Evolutionary conservation across 2,113 vertebrate genomes (phyloP).

Genomic region (Pao palembangensis): DNA sequence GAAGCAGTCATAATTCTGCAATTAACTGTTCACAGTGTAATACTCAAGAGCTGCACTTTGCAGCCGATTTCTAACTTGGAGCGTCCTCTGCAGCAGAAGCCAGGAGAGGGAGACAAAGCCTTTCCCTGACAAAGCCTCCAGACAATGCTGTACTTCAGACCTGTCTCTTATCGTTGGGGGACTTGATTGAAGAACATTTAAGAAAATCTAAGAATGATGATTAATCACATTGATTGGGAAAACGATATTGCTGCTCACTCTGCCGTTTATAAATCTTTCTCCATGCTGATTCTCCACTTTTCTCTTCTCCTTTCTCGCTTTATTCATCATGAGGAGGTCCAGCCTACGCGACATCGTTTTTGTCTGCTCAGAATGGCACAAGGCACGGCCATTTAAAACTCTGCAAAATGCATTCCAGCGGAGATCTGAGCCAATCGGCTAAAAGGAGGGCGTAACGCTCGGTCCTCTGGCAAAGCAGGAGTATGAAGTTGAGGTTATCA

Average conservation of each 20-base stretch:
- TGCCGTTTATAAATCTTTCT: neutral
- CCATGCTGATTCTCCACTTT: neutral
- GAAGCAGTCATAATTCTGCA: neutral
- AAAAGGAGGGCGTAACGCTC: slow-evolving; percentile 57
- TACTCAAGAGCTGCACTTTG: neutral
- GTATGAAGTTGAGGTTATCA: slow-evolving; percentile 72
- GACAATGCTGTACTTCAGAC: neutral
- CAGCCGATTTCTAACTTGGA: neutral
- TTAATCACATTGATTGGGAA: no score
- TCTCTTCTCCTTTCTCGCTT: neutral
- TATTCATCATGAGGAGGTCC: slow-evolving; percentile 19
- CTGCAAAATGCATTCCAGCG: slow-evolving; percentile 56
- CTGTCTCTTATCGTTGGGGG: neutral
- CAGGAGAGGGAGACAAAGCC: slow-evolving; percentile 71
- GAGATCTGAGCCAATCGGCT: slow-evolving; percentile 62
- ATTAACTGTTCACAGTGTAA: no score
- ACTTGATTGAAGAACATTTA: neutral
- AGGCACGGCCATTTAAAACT: slow-evolving; percentile 54
- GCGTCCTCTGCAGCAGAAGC: neutral
- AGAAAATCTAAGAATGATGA: no score
- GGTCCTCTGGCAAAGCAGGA: slow-evolving; percentile 55
- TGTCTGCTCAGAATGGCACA: slow-evolving; percentile 50
- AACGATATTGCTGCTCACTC: neutral
- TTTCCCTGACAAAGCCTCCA: slow-evolving; percentile 8
- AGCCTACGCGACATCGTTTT: slow-evolving; percentile 18